Percentiles rank a stretch among this genome's conserved stretches.
phyloP scores from a whole-genome alignment of 2,797 vertebrate genomes.

The Coregonus ussuriensis region DNA sequence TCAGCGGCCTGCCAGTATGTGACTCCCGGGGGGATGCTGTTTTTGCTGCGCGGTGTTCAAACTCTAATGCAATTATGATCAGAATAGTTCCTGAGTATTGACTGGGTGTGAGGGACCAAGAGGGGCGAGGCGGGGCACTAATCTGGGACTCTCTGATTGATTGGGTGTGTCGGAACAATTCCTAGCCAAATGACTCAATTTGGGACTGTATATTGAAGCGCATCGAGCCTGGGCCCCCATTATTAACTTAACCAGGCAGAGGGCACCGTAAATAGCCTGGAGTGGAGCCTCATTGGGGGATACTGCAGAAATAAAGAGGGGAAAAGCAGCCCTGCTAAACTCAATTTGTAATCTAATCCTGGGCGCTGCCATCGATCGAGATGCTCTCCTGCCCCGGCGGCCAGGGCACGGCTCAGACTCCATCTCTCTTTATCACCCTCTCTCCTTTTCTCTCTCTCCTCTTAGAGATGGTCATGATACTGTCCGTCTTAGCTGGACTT shows the following conservation, averaged over 20 bases:
- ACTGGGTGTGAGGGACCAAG: slow-evolving; percentile 51
- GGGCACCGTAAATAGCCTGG: slow-evolving; percentile 68
- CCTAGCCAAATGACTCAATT: slow-evolving; percentile 67
- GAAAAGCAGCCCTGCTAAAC: slow-evolving; percentile 67
- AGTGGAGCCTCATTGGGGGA: slow-evolving; percentile 67
- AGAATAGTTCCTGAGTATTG: slow-evolving; percentile 66
- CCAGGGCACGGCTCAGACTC: background rate
- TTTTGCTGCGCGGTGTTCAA: slow-evolving; percentile 52
- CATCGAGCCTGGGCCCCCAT: slow-evolving; percentile 57
- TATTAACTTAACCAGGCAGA: slow-evolving; percentile 77
- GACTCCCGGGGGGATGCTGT: slow-evolving; percentile 33
- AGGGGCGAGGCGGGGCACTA: slow-evolving; percentile 51
- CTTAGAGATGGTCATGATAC: slow-evolving; percentile 16
- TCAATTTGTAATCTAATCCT: slow-evolving; percentile 77
- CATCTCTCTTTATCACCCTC: slow-evolving; percentile 27
- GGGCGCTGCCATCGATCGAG: slow-evolving; percentile 68
- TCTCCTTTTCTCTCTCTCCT: slow-evolving; percentile 1
- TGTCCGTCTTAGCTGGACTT: slow-evolving; percentile 3
- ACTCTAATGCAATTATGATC: slow-evolving; percentile 68
- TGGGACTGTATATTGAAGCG: slow-evolving; percentile 53
- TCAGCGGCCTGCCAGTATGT: slow-evolving; percentile 60
- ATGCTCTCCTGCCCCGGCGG: slow-evolving; percentile 51
- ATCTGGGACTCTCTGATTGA: slow-evolving; percentile 71
- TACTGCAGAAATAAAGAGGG: slow-evolving; percentile 64
- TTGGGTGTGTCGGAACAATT: slow-evolving; percentile 72